Evolutionary conservation across 2,797 vertebrate species (phyloP).

Genomic region (Podarcis lilfordi): DNA sequence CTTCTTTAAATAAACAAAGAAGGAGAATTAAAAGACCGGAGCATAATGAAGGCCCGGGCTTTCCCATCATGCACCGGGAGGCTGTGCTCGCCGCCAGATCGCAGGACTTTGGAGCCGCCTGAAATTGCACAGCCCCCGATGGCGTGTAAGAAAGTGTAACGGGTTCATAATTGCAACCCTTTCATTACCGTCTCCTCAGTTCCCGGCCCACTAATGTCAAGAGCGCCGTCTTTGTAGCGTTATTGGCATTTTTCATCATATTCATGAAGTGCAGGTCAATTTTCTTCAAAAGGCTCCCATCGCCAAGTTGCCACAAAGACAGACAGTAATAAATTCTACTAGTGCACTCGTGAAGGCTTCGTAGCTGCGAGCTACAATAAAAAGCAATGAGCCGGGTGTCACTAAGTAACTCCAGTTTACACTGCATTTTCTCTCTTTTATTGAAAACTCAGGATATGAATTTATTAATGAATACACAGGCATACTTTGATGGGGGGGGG

Average conservation of each 20-base stretch:
- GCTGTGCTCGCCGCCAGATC: slow-evolving; percentile 42
- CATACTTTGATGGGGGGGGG: slow-evolving; percentile 78
- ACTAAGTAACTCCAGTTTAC: slow-evolving; percentile 88
- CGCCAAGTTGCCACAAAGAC: slow-evolving; percentile 86
- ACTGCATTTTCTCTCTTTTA: slow-evolving; percentile 86
- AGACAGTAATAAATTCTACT: slow-evolving; percentile 89
- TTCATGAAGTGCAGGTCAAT: slow-evolving; percentile 88
- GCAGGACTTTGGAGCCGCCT: slow-evolving; percentile 17
- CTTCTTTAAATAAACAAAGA: slow-evolving; percentile 10
- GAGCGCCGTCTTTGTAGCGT: slow-evolving; percentile 85
- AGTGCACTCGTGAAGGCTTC: slow-evolving; percentile 82
- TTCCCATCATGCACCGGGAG: slow-evolving; percentile 34
- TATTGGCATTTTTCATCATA: slow-evolving; percentile 90
- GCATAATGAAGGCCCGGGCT: fast-evolving
- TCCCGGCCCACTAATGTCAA: slow-evolving; percentile 83
- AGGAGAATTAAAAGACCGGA: neutral
- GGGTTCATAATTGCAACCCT: slow-evolving; percentile 83
- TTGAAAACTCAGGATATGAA: slow-evolving; percentile 89
- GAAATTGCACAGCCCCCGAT: neutral
- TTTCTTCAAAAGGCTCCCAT: slow-evolving; percentile 88
- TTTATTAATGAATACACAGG: slow-evolving; percentile 92
- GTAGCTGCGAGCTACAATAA: slow-evolving; percentile 88
- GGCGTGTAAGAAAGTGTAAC: slow-evolving; percentile 66
- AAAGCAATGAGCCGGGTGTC: slow-evolving; percentile 89
- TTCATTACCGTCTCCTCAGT: slow-evolving; percentile 82